A percentile compares a stretch with the other conserved stretches of the same genome.
Conservation (phyloP, 2,797 vertebrate genomes). For the Coregonus sp. region DNA sequence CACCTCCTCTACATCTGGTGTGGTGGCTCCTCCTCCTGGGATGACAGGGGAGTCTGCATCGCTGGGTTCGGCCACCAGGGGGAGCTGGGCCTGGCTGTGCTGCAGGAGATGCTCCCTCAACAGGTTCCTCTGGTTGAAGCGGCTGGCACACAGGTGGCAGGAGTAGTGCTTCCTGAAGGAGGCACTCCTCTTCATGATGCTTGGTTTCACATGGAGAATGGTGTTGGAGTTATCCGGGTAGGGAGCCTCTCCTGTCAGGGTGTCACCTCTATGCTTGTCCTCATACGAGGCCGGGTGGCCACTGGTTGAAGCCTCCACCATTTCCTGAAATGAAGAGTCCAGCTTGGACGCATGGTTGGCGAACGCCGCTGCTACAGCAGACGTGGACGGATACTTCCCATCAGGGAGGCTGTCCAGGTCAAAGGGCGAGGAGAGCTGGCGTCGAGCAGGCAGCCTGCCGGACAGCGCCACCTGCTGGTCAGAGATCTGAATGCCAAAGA, state of each 20-base stretch:
- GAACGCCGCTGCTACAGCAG: conserved; percentile 31
- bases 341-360: conserved; percentile 54
- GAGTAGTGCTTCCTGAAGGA: conserved; percentile 96
- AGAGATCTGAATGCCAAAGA: conserved; percentile 98
- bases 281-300: conserved; percentile 75
- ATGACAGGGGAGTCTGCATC: conserved; percentile 64
- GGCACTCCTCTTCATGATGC: conserved; percentile 94
- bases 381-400: conserved; percentile 67
- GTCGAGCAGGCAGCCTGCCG: conserved; percentile 68
- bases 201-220: conserved; percentile 95
- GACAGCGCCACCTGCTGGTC: conserved; percentile 88
- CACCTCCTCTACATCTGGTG: conserved; percentile 62
- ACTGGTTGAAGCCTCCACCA: conserved; percentile 82
- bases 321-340: conserved; percentile 60
- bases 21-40: conserved; percentile 52
- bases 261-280: conserved; percentile 74
- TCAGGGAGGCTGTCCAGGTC: conserved; percentile 82
- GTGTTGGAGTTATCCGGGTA: conserved; percentile 73
- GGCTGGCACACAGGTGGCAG: conserved; percentile 91
- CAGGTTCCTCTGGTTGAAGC: conserved; percentile 89
- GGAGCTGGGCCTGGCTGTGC: conserved; percentile 85
- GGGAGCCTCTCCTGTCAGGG: conserved; percentile 77
- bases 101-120: conserved; percentile 93
- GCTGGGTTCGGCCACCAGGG: conserved; percentile 71
- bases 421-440: conserved; percentile 80